Conservation (phyloP, 2,113 vertebrate species). For the Sialia sialis region DNA sequence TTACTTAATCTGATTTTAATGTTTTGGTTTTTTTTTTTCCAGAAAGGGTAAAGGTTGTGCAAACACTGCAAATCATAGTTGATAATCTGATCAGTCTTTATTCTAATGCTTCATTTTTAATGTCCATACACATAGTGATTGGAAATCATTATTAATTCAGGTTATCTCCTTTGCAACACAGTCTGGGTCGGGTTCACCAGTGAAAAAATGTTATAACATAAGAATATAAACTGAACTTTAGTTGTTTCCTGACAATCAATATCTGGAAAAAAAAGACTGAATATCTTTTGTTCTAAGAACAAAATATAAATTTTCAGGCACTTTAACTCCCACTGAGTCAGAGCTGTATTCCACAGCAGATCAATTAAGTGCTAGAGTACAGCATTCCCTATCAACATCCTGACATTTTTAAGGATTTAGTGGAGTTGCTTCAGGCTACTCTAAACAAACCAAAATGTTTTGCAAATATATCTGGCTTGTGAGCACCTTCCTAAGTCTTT, state of each 20-base stretch:
- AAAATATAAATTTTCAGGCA: background rate
- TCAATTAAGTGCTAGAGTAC: background rate
- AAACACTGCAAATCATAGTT: background rate
- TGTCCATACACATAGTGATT: background rate
- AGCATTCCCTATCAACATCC: background rate
- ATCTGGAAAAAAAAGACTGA: background rate
- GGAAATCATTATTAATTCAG: conserved; percentile 15
- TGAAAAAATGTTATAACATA: accelerated
- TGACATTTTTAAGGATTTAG: background rate
- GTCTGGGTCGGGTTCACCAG: background rate
- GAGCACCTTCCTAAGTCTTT: background rate
- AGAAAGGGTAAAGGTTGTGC: background rate
- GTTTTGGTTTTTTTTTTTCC: background rate
- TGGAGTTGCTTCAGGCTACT: background rate
- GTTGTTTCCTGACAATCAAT: background rate
- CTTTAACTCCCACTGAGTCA: background rate
- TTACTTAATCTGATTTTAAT: background rate
- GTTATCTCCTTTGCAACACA: background rate
- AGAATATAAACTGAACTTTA: background rate
- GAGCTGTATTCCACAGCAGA: background rate
- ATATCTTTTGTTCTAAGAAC: background rate
- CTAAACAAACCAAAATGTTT: background rate
- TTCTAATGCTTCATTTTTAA: background rate
- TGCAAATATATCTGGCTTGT: background rate
- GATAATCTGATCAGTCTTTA: background rate